These are phyloP conservation scores for Leptodactylus fallax DNA, from an alignment of 2,797 vertebrate genomes.

Conservation along the genomic window DNA sequence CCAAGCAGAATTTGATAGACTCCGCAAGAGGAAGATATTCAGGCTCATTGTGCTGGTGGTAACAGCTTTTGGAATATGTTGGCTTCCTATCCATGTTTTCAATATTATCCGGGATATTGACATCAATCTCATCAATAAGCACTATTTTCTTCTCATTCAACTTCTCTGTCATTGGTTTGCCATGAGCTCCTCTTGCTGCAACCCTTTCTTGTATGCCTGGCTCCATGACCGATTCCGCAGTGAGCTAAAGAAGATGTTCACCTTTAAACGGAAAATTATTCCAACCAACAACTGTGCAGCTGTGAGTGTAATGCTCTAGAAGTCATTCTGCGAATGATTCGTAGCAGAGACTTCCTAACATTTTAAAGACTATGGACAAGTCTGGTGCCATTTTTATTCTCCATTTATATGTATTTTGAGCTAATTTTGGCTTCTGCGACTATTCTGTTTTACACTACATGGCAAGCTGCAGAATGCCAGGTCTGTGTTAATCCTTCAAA, in stretches of 20 bases:
- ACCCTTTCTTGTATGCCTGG: slow-evolving; percentile 90
- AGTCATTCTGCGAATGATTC: not conserved
- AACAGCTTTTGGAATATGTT: slow-evolving; percentile 84
- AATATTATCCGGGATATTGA: slow-evolving; percentile 88
- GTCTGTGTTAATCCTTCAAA: too few species aligned
- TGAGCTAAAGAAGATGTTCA: slow-evolving; percentile 84
- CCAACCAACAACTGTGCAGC: slow-evolving; percentile 80
- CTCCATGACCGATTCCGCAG: slow-evolving; percentile 86
- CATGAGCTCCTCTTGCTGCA: slow-evolving; percentile 90
- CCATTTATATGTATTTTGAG: too few species aligned
- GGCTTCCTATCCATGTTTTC: slow-evolving; percentile 89
- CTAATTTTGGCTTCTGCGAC: too few species aligned
- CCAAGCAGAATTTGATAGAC: slow-evolving; percentile 81
- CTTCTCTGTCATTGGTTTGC: slow-evolving; percentile 88
- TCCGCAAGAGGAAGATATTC: slow-evolving; percentile 87
- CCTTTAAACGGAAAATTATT: slow-evolving; percentile 77
- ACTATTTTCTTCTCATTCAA: slow-evolving; percentile 87
- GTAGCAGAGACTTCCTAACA: not conserved
- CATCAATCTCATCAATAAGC: slow-evolving; percentile 85
- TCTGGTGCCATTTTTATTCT: too few species aligned
- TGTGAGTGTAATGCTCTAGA: slow-evolving; percentile 80
- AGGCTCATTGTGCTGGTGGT: slow-evolving; percentile 85
- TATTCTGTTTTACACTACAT: too few species aligned
- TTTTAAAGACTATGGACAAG: too few species aligned
- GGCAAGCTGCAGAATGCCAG: too few species aligned